Conservation (phyloP, 2,888 invertebrate genomes). For the Vandiemenella viatica region DNA sequence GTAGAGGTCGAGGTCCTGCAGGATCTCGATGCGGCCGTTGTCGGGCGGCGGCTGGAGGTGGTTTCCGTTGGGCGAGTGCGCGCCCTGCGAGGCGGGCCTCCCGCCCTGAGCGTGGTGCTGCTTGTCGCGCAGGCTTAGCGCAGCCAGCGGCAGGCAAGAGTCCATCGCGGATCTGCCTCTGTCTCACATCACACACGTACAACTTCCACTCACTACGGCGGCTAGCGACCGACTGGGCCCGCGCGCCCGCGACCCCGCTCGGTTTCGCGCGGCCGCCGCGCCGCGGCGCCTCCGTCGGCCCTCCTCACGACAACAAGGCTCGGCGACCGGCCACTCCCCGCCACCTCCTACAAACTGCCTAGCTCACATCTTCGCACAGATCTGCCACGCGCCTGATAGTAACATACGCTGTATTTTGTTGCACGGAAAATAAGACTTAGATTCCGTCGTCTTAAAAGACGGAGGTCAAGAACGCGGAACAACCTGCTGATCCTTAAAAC, state of each 20-base stretch:
- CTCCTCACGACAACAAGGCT: neutral
- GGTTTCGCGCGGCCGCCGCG: neutral
- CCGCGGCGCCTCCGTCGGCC: neutral
- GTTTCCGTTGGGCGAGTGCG: slow-evolving; percentile 5
- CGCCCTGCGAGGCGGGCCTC: slow-evolving; percentile 7
- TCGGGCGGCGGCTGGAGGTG: slow-evolving; percentile 11
- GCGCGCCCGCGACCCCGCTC: neutral
- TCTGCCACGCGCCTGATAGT: too few relatives aligned
- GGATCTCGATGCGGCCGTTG: slow-evolving; percentile 31
- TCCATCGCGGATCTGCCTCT: slow-evolving; percentile 25
- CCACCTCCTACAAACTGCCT: too few relatives aligned
- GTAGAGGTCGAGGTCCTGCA: slow-evolving; percentile 37
- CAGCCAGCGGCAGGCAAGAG: slow-evolving; percentile 34
- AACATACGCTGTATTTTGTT: too few relatives aligned
- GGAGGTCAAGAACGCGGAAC: too few relatives aligned
- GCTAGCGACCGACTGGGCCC: neutral
- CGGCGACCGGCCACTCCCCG: neutral
- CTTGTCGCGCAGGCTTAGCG: slow-evolving; percentile 29
- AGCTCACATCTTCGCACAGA: too few relatives aligned
- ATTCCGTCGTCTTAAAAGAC: too few relatives aligned
- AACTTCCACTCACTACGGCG: neutral
- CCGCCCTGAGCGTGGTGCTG: slow-evolving; percentile 11
- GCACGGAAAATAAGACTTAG: too few relatives aligned
- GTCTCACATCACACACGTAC: neutral
- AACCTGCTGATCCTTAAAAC: too few relatives aligned